phyloP scores from a whole-genome alignment of 2,113 vertebrate genomes.

The Jaculus jaculus region DNA sequence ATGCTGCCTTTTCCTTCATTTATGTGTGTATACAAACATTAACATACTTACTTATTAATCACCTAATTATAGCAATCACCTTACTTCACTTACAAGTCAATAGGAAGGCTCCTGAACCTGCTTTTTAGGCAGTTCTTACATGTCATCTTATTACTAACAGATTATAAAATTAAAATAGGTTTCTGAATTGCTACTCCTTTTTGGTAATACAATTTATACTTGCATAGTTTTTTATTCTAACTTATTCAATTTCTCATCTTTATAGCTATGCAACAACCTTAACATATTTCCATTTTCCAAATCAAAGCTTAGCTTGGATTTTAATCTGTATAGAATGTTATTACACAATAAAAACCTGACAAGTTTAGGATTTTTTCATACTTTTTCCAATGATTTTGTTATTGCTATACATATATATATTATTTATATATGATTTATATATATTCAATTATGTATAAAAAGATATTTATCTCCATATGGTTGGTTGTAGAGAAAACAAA shows the following conservation, averaged over 20 bases:
- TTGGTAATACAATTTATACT: constrained; percentile 27
- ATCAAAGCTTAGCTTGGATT: constrained; percentile 27
- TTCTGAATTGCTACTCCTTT: neutral
- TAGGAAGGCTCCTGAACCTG: neutral
- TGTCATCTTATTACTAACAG: constrained; percentile 48
- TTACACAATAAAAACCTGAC: neutral
- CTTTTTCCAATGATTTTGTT: constrained; percentile 36
- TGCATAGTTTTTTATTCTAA: constrained; percentile 2
- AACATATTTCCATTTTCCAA: constrained; percentile 49
- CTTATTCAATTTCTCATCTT: constrained; percentile 48
- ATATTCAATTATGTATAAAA: constrained; percentile 26
- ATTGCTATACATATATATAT: neutral
- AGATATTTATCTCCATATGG: constrained; percentile 9
- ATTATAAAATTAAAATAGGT: neutral
- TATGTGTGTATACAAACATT: constrained; percentile 47
- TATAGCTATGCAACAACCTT: neutral
- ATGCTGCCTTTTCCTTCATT: constrained; percentile 58
- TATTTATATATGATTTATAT: too few relatives aligned
- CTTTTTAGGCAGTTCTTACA: constrained; percentile 18
- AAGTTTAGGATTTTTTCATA: constrained; percentile 6
- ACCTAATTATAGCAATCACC: constrained; percentile 59
- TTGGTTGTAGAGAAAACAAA: constrained; percentile 24
- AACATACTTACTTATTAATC: constrained; percentile 63
- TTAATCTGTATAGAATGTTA: neutral
- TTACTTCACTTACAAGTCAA: constrained; percentile 27